Evolutionary conservation across 1,140 invertebrate genomes (phyloP).

Genomic region (Acromyrmex heyeri): DNA sequence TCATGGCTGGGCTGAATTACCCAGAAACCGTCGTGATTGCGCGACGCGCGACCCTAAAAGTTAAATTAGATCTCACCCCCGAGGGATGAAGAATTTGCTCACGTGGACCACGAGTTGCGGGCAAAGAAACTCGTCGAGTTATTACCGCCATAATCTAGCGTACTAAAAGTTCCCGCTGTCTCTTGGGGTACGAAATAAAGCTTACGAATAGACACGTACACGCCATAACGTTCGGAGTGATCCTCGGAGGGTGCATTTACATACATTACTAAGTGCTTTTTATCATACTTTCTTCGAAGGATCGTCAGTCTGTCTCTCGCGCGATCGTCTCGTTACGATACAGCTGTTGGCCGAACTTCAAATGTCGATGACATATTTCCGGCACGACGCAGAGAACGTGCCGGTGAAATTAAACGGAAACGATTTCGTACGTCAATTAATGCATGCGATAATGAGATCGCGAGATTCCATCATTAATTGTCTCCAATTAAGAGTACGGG

Average conservation of each 20-base stretch:
- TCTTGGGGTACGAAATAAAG: slow-evolving; percentile 61
- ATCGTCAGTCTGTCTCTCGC: slow-evolving; percentile 16
- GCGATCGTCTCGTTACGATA: slow-evolving; percentile 40
- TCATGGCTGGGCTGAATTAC: slow-evolving; percentile 32
- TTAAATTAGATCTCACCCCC: slow-evolving; percentile 74
- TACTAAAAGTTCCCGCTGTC: slow-evolving; percentile 62
- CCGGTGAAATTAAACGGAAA: neutral
- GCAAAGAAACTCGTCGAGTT: slow-evolving; percentile 70
- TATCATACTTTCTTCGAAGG: slow-evolving; percentile 60
- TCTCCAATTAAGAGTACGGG: slow-evolving; percentile 1
- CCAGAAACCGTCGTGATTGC: slow-evolving; percentile 64
- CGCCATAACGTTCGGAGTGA: slow-evolving; percentile 59
- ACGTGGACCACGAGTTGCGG: slow-evolving; percentile 26
- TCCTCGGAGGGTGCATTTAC: slow-evolving; percentile 73
- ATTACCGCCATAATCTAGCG: slow-evolving; percentile 71
- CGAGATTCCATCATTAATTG: slow-evolving; percentile 26
- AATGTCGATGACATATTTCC: neutral
- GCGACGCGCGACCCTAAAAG: slow-evolving; percentile 66
- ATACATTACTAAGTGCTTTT: slow-evolving; percentile 69
- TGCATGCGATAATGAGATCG: slow-evolving; percentile 10
- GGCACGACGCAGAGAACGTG: neutral
- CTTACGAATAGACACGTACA: slow-evolving; percentile 71
- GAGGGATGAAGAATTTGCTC: slow-evolving; percentile 65
- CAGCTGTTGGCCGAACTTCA: slow-evolving; percentile 19
- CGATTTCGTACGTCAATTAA: slow-evolving; percentile 26